Conservation (phyloP, 2,888 invertebrate genomes). For the Fabriciana adippe region DNA sequence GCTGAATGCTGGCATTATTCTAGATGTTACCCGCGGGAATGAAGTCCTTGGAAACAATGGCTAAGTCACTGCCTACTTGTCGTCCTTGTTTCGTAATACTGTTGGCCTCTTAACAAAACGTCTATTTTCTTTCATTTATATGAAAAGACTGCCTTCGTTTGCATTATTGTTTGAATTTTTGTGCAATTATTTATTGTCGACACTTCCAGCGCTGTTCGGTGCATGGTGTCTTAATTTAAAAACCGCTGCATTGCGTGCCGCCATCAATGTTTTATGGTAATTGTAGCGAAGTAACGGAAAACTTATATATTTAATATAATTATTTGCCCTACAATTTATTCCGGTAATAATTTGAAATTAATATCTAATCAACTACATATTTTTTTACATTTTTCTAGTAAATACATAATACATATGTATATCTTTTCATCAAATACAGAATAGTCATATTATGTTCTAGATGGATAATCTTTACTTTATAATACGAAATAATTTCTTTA, state of each 20-base stretch:
- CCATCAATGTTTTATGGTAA: not conserved
- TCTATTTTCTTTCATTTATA: slow-evolving; percentile 9
- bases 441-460: no score
- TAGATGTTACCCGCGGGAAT: slow-evolving; percentile 29
- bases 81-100: slow-evolving; percentile 10
- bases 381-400: no score
- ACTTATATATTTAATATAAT: not conserved
- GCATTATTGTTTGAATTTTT: not conserved
- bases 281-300: not conserved
- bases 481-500: no score
- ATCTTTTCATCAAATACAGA: no score
- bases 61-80: slow-evolving; percentile 30
- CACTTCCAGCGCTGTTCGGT: not conserved
- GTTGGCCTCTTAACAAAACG: slow-evolving; percentile 15
- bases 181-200: not conserved
- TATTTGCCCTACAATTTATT: not conserved
- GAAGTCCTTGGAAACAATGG: slow-evolving; percentile 33
- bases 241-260: slow-evolving; percentile 12
- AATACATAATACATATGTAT: no score
- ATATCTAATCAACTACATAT: no score
- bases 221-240: not conserved
- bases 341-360: no score
- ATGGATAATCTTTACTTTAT: no score
- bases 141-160: slow-evolving; percentile 4
- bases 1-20: slow-evolving; percentile 34